Conservation (phyloP, 2,888 invertebrate genomes). For the Ochropacha duplaris region DNA sequence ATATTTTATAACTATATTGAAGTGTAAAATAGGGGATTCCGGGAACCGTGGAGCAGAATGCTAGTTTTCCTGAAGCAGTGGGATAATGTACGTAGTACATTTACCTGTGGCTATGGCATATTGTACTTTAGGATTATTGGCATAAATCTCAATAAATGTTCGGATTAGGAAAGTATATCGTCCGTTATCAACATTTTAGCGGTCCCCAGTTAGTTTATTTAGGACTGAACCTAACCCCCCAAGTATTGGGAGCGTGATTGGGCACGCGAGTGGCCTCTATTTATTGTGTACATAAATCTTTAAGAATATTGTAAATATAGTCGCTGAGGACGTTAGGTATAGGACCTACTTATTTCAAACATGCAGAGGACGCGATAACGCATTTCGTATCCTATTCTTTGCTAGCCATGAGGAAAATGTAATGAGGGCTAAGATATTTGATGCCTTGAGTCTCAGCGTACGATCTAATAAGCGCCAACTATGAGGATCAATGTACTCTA, state of each 20-base stretch:
- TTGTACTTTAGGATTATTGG: neutral
- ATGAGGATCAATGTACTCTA: too few relatives aligned
- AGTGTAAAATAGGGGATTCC: too few relatives aligned
- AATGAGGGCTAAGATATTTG: too few relatives aligned
- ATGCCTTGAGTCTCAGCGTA: neutral
- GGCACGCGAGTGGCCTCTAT: slow-evolving; percentile 56
- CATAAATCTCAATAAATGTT: neutral
- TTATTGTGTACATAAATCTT: slow-evolving; percentile 73
- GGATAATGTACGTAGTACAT: neutral
- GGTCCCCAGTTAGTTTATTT: slow-evolving; percentile 61
- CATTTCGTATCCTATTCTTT: neutral
- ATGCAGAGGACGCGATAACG: slow-evolving; percentile 29
- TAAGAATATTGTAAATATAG: slow-evolving; percentile 60
- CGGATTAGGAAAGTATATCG: neutral
- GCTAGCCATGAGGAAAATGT: too few relatives aligned
- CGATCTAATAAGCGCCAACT: neutral
- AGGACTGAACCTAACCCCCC: slow-evolving; percentile 57
- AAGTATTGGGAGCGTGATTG: slow-evolving; percentile 68
- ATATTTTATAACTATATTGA: too few relatives aligned
- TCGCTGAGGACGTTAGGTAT: slow-evolving; percentile 30
- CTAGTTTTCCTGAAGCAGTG: neutral
- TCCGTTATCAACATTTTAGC: slow-evolving; percentile 46
- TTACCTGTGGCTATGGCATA: neutral
- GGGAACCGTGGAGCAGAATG: too few relatives aligned
- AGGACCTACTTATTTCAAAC: slow-evolving; percentile 38